These are phyloP conservation scores for Trachops cirrhosus DNA, from an alignment of 2,797 vertebrate species.

Conservation along the genomic window DNA sequence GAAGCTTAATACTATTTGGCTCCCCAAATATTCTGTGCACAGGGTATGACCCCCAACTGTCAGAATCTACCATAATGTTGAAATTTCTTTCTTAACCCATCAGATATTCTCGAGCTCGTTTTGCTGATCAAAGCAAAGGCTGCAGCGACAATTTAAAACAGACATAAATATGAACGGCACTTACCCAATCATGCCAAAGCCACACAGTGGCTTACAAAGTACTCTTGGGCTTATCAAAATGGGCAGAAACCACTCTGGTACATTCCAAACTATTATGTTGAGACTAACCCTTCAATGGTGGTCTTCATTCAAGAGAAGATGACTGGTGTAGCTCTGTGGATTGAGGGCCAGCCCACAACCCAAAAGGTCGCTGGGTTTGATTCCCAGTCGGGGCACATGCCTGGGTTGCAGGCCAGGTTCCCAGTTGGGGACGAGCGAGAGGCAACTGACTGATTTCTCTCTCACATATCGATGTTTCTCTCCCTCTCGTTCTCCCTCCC, in stretches of 20 bases:
- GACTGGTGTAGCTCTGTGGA: too few relatives aligned
- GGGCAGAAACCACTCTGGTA: not conserved
- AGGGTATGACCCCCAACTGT: not conserved
- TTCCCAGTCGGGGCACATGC: too few relatives aligned
- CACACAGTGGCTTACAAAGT: not conserved
- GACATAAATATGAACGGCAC: not conserved
- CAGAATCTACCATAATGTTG: not conserved
- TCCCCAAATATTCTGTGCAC: not conserved
- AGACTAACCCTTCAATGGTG: not conserved
- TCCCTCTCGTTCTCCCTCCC: too few relatives aligned
- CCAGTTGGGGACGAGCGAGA: too few relatives aligned
- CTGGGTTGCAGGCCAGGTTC: too few relatives aligned
- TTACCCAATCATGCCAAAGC: not conserved
- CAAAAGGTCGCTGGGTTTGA: too few relatives aligned
- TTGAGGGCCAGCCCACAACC: too few relatives aligned
- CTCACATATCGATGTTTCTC: too few relatives aligned
- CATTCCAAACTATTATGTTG: not conserved
- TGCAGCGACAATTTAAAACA: conserved; percentile 4
- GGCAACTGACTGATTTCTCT: too few relatives aligned
- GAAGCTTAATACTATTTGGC: not conserved
- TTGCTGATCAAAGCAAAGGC: not conserved
- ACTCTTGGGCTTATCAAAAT: not conserved
- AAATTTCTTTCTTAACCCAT: conserved; percentile 16
- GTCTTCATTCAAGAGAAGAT: not conserved
- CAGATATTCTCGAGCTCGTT: conserved; percentile 15